Evolutionary conservation across 2,888 invertebrate genomes (phyloP).

Genomic region (Odontocolon sp.): DNA sequence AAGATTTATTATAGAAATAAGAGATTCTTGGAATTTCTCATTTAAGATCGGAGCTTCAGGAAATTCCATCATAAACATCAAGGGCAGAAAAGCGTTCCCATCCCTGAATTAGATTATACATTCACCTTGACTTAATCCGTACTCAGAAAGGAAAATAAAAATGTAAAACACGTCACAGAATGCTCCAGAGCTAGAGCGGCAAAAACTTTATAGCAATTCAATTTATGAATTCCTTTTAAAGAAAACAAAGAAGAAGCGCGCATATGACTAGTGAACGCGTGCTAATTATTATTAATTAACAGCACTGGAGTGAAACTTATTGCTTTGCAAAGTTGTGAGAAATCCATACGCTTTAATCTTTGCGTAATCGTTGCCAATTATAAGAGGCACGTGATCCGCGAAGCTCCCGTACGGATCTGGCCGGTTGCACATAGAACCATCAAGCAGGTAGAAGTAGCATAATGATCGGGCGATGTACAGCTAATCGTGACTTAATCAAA

Average conservation of each 20-base stretch:
- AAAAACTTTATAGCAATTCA: constrained; percentile 29
- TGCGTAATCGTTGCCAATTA: constrained; percentile 53
- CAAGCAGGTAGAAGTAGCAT: constrained; percentile 9
- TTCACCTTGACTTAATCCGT: constrained; percentile 16
- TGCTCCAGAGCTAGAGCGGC: not conserved
- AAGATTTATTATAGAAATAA: constrained; percentile 7
- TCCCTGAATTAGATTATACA: no score
- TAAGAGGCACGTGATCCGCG: constrained; percentile 57
- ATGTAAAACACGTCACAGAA: not conserved
- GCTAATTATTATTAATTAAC: constrained; percentile 49
- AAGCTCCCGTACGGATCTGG: constrained; percentile 25
- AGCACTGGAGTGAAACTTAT: constrained; percentile 18
- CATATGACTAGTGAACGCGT: not conserved
- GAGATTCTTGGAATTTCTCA: not conserved
- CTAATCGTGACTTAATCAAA: constrained; percentile 61
- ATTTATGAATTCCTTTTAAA: constrained; percentile 22
- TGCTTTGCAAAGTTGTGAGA: not conserved
- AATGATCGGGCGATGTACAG: constrained; percentile 56
- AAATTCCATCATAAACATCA: not conserved
- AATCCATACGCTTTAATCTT: constrained; percentile 38
- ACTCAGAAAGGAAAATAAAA: not conserved
- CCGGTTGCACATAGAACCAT: not conserved
- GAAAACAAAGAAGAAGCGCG: not conserved
- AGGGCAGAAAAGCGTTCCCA: not conserved
- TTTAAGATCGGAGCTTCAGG: not conserved